Evolutionary conservation across 2,113 vertebrate genomes (phyloP), one percentile per base, ranked within the genome.

Genomic region (Gila orcuttii): DNA sequence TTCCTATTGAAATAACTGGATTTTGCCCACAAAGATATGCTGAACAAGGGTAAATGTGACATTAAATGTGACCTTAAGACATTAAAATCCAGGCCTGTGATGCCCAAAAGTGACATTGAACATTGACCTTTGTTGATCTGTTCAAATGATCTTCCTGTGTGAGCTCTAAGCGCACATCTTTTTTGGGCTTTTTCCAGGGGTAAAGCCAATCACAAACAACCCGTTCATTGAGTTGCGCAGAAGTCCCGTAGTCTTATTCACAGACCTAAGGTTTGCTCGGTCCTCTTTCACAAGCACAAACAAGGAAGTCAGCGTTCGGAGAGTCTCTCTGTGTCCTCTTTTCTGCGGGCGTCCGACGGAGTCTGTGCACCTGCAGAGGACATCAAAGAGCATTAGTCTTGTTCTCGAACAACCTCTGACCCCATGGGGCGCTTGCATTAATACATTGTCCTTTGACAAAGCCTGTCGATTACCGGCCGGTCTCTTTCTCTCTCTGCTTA

Each of bases 391-490:
- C 90, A 93, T 92, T 88, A 89, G 85, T 91, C 90, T 93, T 91
- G 90, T 92, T 88, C 92, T 93, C 91, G 91, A 90, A 92, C 88
- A 93, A 91, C 91, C 76, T 89, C 88, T 92, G 90, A 93, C 94
- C 90, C 84, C 94, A 92, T 31, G 92, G 90, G 88, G 91, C 93
- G 95, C 96, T 94, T 94, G 93, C 94, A 94, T 97, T 97, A 96
- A 93, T 93, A 94, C 91, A 92, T 95, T 95, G 94, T 95, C 91
- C 0, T 2, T 93, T 92, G 92, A 95, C 94, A 95, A 97, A 96
- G 95, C 93, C 96, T 92, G 91, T 90, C 95, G 95, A 96, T 97
- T 98, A 95, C 95, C 94, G 94, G 93, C 90, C 19, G 39, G 68
- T 73, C 83, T 50, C 55, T 68, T 75, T 75, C 69, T 52, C 31